Evolutionary conservation across 2,797 vertebrate species (phyloP).

Genomic region (Podarcis lilfordi): DNA sequence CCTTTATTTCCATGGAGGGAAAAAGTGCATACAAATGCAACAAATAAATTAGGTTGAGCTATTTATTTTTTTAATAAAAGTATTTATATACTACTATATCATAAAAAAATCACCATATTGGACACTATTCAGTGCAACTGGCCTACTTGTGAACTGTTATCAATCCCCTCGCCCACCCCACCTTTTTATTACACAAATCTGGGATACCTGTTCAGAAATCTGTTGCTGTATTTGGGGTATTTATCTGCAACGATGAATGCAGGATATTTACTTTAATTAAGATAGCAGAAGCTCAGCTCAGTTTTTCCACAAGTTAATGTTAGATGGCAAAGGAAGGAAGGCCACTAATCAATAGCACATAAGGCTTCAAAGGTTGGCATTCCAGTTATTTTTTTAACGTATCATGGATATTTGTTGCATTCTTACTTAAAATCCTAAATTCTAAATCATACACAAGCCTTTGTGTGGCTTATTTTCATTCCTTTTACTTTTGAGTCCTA

Average conservation of each 20-base stretch:
- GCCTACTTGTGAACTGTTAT: background rate
- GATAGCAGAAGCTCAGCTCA: background rate
- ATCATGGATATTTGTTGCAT: background rate
- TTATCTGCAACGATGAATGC: background rate
- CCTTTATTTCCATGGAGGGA: no score
- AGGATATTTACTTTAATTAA: background rate
- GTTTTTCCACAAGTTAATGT: background rate
- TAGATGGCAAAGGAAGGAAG: background rate
- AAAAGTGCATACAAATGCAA: no score
- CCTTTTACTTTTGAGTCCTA: background rate
- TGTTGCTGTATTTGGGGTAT: background rate
- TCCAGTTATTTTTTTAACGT: background rate
- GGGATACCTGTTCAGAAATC: background rate
- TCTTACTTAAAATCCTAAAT: background rate
- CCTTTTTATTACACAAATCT: background rate
- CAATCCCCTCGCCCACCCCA: no score
- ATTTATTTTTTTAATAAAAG: no score
- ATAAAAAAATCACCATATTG: no score
- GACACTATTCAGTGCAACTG: background rate
- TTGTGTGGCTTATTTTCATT: background rate
- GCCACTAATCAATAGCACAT: background rate
- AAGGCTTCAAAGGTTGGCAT: background rate
- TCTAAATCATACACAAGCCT: background rate
- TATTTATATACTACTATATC: no score
- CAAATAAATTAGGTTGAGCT: no score